Conservation (phyloP, 2,797 vertebrate genomes). For the Melanotaenia boesemani region DNA sequence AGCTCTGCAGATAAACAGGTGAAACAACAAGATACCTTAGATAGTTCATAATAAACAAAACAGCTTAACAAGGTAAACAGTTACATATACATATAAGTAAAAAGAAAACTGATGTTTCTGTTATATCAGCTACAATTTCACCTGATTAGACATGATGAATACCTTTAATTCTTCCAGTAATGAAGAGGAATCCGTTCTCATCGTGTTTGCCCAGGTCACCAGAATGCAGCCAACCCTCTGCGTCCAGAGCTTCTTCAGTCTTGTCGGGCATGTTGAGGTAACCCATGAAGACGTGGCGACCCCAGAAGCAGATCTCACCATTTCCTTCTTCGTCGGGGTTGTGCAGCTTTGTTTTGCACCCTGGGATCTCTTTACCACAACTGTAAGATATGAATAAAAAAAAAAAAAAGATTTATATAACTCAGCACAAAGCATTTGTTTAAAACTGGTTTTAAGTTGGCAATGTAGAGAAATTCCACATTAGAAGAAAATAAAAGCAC, state of each 20-base stretch:
- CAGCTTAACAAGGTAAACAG: background rate
- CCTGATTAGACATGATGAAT: background rate
- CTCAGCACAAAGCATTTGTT: accelerated
- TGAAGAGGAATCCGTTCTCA: constrained; percentile 87
- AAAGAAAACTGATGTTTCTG: background rate
- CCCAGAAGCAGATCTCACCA: constrained; percentile 93
- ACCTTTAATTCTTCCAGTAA: constrained; percentile 97
- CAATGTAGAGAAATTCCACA: background rate
- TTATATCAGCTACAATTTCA: background rate
- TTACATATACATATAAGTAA: background rate
- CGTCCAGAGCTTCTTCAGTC: constrained; percentile 87
- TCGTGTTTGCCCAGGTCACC: constrained; percentile 92
- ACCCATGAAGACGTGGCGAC: constrained; percentile 97
- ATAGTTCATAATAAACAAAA: background rate
- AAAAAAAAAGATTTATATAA: background rate
- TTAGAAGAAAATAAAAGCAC: constrained; percentile 72
- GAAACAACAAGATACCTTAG: background rate
- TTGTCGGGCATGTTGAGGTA: constrained; percentile 91
- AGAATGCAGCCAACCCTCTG: constrained; percentile 93
- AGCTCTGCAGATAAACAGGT: constrained; percentile 83
- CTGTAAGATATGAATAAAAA: constrained; percentile 72
- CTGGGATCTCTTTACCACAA: constrained; percentile 87
- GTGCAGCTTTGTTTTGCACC: constrained; percentile 86
- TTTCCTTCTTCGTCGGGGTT: constrained; percentile 81
- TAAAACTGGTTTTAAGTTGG: background rate